Evolutionary conservation across 1,140 invertebrate genomes (phyloP).

Genomic region (Drosophila ananassae): DNA sequence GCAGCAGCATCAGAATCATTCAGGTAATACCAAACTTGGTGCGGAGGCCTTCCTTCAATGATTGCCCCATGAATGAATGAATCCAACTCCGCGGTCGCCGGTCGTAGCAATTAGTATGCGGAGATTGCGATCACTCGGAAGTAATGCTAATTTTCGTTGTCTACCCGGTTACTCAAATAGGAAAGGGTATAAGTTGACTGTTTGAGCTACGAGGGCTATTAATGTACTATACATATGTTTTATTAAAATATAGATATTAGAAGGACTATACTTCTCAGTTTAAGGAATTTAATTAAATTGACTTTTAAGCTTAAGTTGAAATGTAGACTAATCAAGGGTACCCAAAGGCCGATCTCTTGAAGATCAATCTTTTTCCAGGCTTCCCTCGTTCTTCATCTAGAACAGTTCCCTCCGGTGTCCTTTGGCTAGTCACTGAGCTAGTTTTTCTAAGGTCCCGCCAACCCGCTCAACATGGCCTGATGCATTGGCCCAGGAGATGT

Average conservation of each 20-base stretch:
- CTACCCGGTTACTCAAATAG: constrained; percentile 47
- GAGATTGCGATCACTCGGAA: constrained; percentile 83
- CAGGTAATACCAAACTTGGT: constrained; percentile 75
- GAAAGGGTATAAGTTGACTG: neutral
- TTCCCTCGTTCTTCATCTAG: neutral
- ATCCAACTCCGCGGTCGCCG: constrained; percentile 26
- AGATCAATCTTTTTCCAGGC: neutral
- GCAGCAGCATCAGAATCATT: constrained; percentile 65
- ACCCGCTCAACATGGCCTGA: constrained; percentile 59
- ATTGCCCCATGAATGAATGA: constrained; percentile 77
- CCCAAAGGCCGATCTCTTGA: neutral
- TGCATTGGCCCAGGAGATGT: constrained; percentile 75
- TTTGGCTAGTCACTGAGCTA: constrained; percentile 47
- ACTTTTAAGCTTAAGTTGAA: too few relatives aligned
- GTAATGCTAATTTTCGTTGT: constrained; percentile 78
- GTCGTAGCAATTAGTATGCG: constrained; percentile 78
- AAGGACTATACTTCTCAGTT: too few relatives aligned
- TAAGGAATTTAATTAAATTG: too few relatives aligned
- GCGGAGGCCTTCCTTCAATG: constrained; percentile 63
- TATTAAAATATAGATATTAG: too few relatives aligned
- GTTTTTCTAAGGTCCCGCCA: constrained; percentile 50
- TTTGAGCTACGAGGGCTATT: neutral
- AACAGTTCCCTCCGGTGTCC: constrained; percentile 19
- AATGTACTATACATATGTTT: neutral
- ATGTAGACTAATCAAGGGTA: neutral